Evolutionary conservation across 2,888 invertebrate species (phyloP).

Genomic region (Stramonita haemastoma): DNA sequence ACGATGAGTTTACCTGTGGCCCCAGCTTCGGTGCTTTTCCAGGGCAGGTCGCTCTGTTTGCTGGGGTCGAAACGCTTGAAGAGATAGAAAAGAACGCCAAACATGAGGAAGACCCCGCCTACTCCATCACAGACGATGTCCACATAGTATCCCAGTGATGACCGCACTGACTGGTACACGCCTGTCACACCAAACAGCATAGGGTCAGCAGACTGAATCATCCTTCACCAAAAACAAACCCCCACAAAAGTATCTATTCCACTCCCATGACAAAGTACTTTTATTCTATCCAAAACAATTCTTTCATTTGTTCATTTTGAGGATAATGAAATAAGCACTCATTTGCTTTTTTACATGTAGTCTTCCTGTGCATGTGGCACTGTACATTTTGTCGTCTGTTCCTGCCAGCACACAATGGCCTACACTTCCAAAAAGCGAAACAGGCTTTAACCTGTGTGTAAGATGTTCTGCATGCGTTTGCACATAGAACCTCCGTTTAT

Average conservation of each 20-base stretch:
- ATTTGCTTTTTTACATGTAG: no score
- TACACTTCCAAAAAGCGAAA: no score
- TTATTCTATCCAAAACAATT: no score
- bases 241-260: neutral
- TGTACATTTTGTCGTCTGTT: no score
- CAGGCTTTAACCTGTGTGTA: no score
- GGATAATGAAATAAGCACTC: no score
- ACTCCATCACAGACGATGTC: constrained; percentile 49
- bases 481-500: no score
- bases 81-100: constrained; percentile 50
- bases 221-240: neutral
- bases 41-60: constrained; percentile 45
- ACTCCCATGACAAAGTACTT: no score
- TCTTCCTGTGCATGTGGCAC: no score
- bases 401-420: no score
- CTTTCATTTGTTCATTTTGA: no score
- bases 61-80: constrained; percentile 48
- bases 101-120: constrained; percentile 50
- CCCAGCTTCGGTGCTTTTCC: constrained; percentile 44
- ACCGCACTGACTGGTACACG: constrained; percentile 45
- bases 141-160: constrained; percentile 49
- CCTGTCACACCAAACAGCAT: constrained; percentile 15
- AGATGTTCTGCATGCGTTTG: no score
- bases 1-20: constrained; percentile 32
- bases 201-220: neutral